These are phyloP conservation scores for Neoitamus cyanurus DNA, from an alignment of 2,888 invertebrate species.

Conservation along the genomic window DNA sequence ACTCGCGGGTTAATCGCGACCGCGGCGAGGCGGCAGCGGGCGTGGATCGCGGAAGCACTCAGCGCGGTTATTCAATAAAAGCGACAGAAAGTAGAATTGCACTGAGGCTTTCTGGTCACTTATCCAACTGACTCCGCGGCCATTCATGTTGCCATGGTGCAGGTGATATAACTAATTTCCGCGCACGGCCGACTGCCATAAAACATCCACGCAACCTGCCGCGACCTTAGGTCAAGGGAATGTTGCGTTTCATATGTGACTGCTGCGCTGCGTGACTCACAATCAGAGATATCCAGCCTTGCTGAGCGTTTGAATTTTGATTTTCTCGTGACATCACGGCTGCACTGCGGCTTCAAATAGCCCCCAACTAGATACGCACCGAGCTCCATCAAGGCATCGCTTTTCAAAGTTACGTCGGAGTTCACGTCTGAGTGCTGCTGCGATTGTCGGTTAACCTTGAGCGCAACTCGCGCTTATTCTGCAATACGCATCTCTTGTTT, in stretches of 20 bases:
- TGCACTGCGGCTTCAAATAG: not conserved
- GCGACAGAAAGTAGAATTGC: not conserved
- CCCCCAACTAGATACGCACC: not conserved
- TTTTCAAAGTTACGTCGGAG: not conserved
- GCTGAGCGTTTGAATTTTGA: not conserved
- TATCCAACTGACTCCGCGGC: not conserved
- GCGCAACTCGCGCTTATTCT: not conserved
- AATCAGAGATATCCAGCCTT: not conserved
- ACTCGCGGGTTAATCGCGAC: not conserved
- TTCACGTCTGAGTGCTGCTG: not conserved
- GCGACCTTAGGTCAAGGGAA: constrained; percentile 19
- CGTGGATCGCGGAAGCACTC: not conserved
- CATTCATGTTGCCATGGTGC: not conserved
- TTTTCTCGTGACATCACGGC: not conserved
- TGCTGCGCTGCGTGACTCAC: too few species aligned
- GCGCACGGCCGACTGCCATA: not conserved
- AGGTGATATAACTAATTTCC: not conserved
- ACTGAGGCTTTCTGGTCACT: not conserved
- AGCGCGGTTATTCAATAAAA: constrained; percentile 10
- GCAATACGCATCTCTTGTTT: not conserved
- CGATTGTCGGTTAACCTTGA: not conserved
- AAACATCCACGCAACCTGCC: not conserved
- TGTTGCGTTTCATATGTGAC: not conserved
- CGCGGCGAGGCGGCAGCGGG: not conserved
- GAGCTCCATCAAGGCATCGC: not conserved